Conservation (phyloP, 1,140 invertebrate genomes). For the Marisa cornuarietis region DNA sequence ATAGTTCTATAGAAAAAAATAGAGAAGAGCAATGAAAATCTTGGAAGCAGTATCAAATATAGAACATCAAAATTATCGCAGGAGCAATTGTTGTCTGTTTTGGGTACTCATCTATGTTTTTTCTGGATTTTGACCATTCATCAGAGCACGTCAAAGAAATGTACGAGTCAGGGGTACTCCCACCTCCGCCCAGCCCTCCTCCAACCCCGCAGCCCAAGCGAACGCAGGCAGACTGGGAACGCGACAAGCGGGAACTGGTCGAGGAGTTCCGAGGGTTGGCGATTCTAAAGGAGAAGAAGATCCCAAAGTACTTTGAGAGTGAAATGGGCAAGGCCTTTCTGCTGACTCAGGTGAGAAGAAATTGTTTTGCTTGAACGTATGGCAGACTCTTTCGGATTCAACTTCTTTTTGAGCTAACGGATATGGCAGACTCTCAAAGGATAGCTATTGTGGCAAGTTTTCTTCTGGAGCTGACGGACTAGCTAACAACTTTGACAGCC, state of each 20-base stretch:
- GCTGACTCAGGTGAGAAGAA: slow-evolving; percentile 42
- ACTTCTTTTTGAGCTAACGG: too few relatives aligned
- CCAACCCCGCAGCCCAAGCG: slow-evolving; percentile 56
- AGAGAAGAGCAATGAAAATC: too few relatives aligned
- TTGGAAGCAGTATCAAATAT: too few relatives aligned
- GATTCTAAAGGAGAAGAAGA: slow-evolving; percentile 49
- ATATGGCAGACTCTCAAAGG: too few relatives aligned
- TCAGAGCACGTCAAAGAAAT: slow-evolving; percentile 49
- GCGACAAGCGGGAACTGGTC: slow-evolving; percentile 51
- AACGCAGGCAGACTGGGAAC: slow-evolving; percentile 59
- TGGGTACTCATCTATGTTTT: background rate
- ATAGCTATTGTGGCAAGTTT: too few relatives aligned
- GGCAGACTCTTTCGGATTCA: background rate
- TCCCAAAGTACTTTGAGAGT: slow-evolving; percentile 64
- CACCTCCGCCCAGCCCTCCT: slow-evolving; percentile 52
- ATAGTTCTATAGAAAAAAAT: too few relatives aligned
- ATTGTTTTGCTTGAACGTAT: background rate
- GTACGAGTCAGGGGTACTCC: slow-evolving; percentile 56
- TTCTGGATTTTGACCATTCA: slow-evolving; percentile 15
- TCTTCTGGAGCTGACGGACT: too few relatives aligned
- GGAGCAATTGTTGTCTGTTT: background rate
- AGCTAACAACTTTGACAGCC: too few relatives aligned
- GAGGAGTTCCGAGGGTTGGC: slow-evolving; percentile 51
- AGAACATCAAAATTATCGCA: too few relatives aligned
- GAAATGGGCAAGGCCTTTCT: slow-evolving; percentile 64